Conservation (phyloP, 2,888 invertebrate species). For the Synergus laeviventris region DNA sequence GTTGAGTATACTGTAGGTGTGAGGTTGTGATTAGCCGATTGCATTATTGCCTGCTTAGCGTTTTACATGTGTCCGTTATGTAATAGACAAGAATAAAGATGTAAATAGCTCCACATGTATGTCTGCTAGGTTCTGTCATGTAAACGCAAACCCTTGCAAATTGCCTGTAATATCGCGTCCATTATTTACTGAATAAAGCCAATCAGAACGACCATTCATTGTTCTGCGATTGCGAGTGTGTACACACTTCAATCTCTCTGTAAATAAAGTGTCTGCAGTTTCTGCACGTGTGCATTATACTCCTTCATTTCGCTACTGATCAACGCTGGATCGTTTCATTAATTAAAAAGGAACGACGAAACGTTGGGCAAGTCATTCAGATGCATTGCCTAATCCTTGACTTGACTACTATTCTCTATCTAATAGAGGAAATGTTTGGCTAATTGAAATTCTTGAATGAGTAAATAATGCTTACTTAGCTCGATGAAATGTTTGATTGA, state of each 20-base stretch:
- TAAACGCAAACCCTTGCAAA: constrained; percentile 40
- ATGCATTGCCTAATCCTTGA: constrained; percentile 34
- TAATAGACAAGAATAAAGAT: constrained; percentile 36
- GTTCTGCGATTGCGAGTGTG: constrained; percentile 32
- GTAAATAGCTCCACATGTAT: constrained; percentile 36
- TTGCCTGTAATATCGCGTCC: constrained; percentile 38
- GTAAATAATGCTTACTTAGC: neutral
- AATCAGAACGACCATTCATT: constrained; percentile 43
- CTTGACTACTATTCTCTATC: neutral
- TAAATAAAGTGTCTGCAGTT: neutral
- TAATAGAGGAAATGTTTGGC: constrained; percentile 6
- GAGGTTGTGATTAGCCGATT: constrained; percentile 37
- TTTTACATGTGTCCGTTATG: constrained; percentile 26
- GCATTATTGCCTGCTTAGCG: constrained; percentile 26
- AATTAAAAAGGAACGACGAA: constrained; percentile 20
- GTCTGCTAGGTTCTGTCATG: constrained; percentile 27
- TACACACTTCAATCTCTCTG: constrained; percentile 11
- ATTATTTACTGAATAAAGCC: constrained; percentile 44
- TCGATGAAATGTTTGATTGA: neutral
- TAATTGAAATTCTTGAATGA: constrained; percentile 3
- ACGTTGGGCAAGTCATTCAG: constrained; percentile 10
- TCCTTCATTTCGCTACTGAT: constrained; percentile 40
- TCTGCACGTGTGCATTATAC: constrained; percentile 29
- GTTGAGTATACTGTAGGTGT: constrained; percentile 8
- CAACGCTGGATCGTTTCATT: constrained; percentile 3